Conservation (phyloP, 2,113 vertebrate genomes). For the Coturnix japonica region DNA sequence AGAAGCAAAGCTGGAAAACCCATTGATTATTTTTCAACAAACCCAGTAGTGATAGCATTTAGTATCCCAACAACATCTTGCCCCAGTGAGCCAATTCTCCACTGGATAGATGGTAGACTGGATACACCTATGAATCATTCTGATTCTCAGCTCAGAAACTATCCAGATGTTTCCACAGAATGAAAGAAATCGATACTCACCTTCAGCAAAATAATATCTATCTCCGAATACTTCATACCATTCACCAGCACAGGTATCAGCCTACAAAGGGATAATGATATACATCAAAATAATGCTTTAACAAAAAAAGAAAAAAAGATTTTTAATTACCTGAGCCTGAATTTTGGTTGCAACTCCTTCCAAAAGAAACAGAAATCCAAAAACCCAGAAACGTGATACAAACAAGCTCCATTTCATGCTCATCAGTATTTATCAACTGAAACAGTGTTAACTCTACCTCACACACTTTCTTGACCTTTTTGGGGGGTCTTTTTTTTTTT, state of each 20-base stretch:
- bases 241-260: conserved; percentile 96
- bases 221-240: conserved; percentile 99
- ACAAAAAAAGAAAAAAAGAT: background rate
- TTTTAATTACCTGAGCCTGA: background rate
- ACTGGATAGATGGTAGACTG: background rate
- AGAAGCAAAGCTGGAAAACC: background rate
- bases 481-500: no score
- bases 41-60: rapidly evolving
- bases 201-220: conserved; percentile 98
- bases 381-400: background rate
- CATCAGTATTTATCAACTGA: background rate
- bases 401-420: background rate
- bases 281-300: background rate
- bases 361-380: background rate
- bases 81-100: background rate
- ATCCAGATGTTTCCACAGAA: background rate
- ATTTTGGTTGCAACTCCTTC: background rate
- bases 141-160: background rate
- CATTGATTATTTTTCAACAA: background rate
- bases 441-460: background rate
- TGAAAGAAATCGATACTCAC: conserved; percentile 75
- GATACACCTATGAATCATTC: background rate
- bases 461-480: background rate
- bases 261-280: conserved; percentile 74
- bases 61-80: background rate